phyloP scores from a whole-genome alignment of 1,140 invertebrate species.

The Popillia japonica region DNA sequence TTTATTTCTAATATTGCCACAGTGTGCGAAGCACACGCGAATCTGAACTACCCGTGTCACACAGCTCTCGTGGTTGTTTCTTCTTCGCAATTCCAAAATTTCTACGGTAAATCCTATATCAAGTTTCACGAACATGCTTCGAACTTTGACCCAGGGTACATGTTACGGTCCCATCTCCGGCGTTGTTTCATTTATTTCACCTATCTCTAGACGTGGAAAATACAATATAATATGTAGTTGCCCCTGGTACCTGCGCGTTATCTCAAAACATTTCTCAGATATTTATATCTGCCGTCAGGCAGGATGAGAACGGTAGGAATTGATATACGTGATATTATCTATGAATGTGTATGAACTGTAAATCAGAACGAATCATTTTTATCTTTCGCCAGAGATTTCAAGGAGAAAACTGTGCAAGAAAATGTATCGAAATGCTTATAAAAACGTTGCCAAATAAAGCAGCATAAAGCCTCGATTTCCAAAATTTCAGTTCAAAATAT shows the following conservation, averaged over 20 bases:
- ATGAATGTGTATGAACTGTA: background rate
- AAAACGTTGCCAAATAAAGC: no score
- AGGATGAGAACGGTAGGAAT: background rate
- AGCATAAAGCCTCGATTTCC: no score
- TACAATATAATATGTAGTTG: slow-evolving; percentile 22
- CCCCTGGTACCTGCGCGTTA: background rate
- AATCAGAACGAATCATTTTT: no score
- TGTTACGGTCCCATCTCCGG: slow-evolving; percentile 4
- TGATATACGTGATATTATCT: background rate
- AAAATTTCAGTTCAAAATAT: no score
- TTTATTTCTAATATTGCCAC: slow-evolving; percentile 24
- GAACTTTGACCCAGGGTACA: slow-evolving; percentile 28
- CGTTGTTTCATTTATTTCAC: slow-evolving; percentile 25
- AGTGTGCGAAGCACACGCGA: background rate
- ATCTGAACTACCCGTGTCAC: slow-evolving; percentile 24
- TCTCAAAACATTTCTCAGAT: slow-evolving; percentile 23
- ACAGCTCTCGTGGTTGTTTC: slow-evolving; percentile 31
- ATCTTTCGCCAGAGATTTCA: no score
- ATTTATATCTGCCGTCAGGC: background rate
- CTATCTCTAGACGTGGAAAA: slow-evolving; percentile 6
- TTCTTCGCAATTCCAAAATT: slow-evolving; percentile 16
- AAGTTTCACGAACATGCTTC: slow-evolving; percentile 36
- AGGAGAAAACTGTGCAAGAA: no score
- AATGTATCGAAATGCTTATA: no score
- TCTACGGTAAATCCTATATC: slow-evolving; percentile 18